Base-by-base conservation (phyloP, 2,888 invertebrate genomes). In the Phalera bucephala region DNA sequence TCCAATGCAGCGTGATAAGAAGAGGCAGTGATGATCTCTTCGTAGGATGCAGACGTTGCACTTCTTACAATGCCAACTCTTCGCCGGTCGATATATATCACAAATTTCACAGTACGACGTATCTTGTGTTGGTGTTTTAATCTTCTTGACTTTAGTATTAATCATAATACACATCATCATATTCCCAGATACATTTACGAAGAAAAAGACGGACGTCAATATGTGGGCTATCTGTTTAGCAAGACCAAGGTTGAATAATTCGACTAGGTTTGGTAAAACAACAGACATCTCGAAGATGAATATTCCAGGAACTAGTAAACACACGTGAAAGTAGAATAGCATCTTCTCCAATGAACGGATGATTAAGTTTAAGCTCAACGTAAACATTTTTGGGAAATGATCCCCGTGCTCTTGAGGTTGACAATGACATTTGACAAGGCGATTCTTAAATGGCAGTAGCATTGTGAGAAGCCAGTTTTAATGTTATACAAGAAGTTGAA, bases 11-110 rank as follows among this genome's bases (percentile, higher is more conserved):
- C 93, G 93, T 1, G 95, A 94, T 0, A 95, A 93, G 74, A 97
- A 96, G 43, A 94, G 91, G 68, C 97, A 95, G 67, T 96, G 95
- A 74, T 96, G 96, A 64, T 96, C 97, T 43, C 97, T 88, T 61
- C 94, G 94, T 2, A 94, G 64, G 33, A 98, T 93, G 69, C 98
- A 99, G 0, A 90, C 86, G 31, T 94, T 91, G 76, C 98, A 99
- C 0, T 84, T 90, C 20, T 87, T 88, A 64, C 98, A 99, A 69
- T 98, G 98, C 93, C 96, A 96, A 1, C 96, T 93, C 22, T 95
- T 91, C 1, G 94, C 93, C 0, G 96, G 95, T 2, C 92, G 91
- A 2, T 91, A 37, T 9, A 91, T 80, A 58, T 94, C 93, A 73
- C 98, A 98, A 0, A 81, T 67, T 0, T 92, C 75, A 74, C 98